A percentile compares a stretch with the other conserved stretches of the same genome.
phyloP scores from a whole-genome alignment of 2,888 invertebrate species.

The Galeruca laticollis region DNA sequence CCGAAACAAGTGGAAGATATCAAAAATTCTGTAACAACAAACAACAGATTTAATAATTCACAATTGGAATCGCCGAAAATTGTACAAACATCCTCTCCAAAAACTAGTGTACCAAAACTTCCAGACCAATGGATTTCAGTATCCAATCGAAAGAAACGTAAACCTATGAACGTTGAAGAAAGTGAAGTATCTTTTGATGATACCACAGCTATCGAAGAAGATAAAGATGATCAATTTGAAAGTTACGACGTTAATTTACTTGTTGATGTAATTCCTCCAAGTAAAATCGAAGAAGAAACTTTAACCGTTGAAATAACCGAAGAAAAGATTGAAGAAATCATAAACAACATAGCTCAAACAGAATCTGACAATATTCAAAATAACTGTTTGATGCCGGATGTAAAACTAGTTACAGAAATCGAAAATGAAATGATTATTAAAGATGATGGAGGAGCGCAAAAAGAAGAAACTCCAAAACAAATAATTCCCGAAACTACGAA shows the following conservation, averaged over 20 bases:
- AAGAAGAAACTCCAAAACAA: constrained; percentile 27
- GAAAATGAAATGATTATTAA: constrained; percentile 53
- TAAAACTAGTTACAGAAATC: constrained; percentile 52
- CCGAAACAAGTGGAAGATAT: constrained; percentile 39
- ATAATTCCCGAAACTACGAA: constrained; percentile 25
- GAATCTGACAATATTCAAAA: constrained; percentile 33
- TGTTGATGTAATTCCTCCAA: constrained; percentile 56
- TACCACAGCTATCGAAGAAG: constrained; percentile 31
- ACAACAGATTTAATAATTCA: constrained; percentile 23
- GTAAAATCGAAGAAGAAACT: constrained; percentile 39
- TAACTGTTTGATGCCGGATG: constrained; percentile 22
- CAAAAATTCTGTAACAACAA: constrained; percentile 39
- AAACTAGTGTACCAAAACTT: constrained; percentile 27
- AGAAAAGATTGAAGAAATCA: constrained; percentile 45
- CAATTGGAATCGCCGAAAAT: constrained; percentile 23
- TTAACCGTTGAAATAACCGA: constrained; percentile 40
- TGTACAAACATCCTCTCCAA: constrained; percentile 15
- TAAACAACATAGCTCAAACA: constrained; percentile 46
- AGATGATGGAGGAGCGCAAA: constrained; percentile 33
- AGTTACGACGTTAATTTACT: constrained; percentile 57
- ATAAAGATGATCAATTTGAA: constrained; percentile 54
- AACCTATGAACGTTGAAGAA: constrained; percentile 58
- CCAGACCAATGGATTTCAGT: constrained; percentile 65
- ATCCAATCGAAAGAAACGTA: constrained; percentile 63
- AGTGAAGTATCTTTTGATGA: constrained; percentile 38